phyloP scores from a whole-genome alignment of 2,888 invertebrate genomes.

The Protonemura montana region DNA sequence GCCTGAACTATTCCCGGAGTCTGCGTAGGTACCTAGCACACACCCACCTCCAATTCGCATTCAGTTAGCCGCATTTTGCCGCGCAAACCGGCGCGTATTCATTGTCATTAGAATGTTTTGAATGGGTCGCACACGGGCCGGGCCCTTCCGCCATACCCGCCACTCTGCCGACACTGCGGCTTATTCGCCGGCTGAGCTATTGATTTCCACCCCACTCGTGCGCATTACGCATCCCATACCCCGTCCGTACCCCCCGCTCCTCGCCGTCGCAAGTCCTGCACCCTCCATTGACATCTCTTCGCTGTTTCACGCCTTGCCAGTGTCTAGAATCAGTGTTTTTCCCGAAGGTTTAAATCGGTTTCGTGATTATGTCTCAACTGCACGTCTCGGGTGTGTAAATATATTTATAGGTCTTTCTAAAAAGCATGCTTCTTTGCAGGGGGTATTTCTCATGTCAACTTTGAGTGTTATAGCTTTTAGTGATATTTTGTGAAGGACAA shows the following conservation, averaged over 20 bases:
- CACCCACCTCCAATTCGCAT: background rate
- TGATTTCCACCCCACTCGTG: background rate
- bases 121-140: background rate
- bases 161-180: background rate
- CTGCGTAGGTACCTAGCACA: too few relatives aligned
- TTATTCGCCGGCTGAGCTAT: background rate
- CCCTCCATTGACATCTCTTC: background rate
- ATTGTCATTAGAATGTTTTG: slow-evolving; percentile 13
- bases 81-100: background rate
- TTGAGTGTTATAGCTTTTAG: background rate
- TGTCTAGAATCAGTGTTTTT: background rate
- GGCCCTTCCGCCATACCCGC: background rate
- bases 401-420: background rate
- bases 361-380: background rate
- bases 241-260: background rate
- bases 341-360: background rate
- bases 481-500: background rate
- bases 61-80: background rate
- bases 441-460: background rate
- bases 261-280: background rate
- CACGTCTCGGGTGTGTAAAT: background rate
- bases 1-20: too few relatives aligned
- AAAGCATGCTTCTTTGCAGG: background rate
- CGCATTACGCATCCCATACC: background rate
- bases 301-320: background rate